A percentile compares a stretch with the other conserved stretches of the same genome.
phyloP scores from a whole-genome alignment of 2,888 invertebrate species.

The Drosophila maculinotata region DNA sequence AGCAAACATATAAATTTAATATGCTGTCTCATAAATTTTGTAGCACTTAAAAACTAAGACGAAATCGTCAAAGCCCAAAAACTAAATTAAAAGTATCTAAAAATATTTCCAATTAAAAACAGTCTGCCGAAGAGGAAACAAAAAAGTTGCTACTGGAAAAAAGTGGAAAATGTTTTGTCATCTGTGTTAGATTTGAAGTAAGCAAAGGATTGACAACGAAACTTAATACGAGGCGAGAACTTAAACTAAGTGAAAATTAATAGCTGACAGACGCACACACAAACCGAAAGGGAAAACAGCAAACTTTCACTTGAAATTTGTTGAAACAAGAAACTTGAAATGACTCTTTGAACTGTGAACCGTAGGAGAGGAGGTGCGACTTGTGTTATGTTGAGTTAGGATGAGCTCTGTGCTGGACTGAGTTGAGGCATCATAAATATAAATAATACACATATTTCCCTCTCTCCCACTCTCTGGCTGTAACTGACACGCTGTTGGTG shows the following conservation, averaged over 20 bases:
- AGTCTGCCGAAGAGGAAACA: conserved; percentile 43
- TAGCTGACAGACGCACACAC: conserved; percentile 40
- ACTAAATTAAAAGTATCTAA: conserved; percentile 63
- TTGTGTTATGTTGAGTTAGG: conserved; percentile 22
- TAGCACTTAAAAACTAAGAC: conserved; percentile 64
- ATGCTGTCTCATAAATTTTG: conserved; percentile 73
- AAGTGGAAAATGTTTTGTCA: conserved; percentile 80
- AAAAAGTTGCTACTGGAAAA: conserved; percentile 25
- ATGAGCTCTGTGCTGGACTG: conserved; percentile 19
- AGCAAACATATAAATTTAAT: conserved; percentile 76
- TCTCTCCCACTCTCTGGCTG: conserved; percentile 22
- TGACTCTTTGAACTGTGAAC: conserved; percentile 80
- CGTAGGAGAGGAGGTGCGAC: conserved; percentile 26
- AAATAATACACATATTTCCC: conserved; percentile 44
- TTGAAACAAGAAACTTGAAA: conserved; percentile 75
- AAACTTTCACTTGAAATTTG: conserved; percentile 78
- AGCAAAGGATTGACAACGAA: conserved; percentile 55
- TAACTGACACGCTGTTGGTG: conserved; percentile 63
- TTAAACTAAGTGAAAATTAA: conserved; percentile 75
- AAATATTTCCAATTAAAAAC: conserved; percentile 65
- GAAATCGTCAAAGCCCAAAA: conserved; percentile 28
- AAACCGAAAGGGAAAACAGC: background rate
- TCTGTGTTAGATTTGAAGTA: conserved; percentile 67
- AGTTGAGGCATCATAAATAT: conserved; percentile 53
- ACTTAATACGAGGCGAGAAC: conserved; percentile 66